Base-by-base conservation (phyloP, 2,113 vertebrate genomes). In the Myocastor coypus region DNA sequence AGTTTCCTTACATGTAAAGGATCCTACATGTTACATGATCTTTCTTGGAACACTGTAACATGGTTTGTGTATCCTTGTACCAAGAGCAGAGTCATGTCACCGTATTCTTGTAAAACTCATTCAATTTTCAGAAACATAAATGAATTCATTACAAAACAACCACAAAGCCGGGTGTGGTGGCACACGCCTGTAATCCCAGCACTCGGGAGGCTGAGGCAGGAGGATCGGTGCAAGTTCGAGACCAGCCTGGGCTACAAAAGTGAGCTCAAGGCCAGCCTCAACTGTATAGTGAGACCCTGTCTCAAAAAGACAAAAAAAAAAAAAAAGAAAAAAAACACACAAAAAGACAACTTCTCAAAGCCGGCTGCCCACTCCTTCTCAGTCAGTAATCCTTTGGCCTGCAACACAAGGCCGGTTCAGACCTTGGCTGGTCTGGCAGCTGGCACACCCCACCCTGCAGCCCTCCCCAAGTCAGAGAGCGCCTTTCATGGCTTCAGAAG, bases 401-500 rank as follows among this genome's bases (percentile, higher is more conserved):
- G 40, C 0, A 83, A 91, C 88, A 97, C 96, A 92, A 97, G 90
- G 97, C 78, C 91, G 32, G 90, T 24, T 96, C 71, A 97, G 94
- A 96, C 68, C 80, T 78, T n/a, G 52, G 82, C 92, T 6, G 73
- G 42, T 92, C 88, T 95, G 77, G 30, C 90, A 28, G 19, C 85
- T 28, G 95, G 91, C 73, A 66, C 95, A 50, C 91, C 91, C 91
- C 94, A 68, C 95, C 87, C 87, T 13, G 11, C 63, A 66, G 81
- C 91, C 84, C 66, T 95, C 71, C 4, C 22, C 11, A 90, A 96
- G 86, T 85, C 92, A 95, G 92, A 96, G 91, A 96, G 96, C 91
- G 93, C 91, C 97, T 96, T 97, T 97, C 96, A 97, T 75, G 59
- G 95, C 89, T 97, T 95, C 93, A 94, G 52, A 97, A 93, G 95